Base-by-base conservation (phyloP, 2,797 vertebrate species). In the Apogon talboti region DNA sequence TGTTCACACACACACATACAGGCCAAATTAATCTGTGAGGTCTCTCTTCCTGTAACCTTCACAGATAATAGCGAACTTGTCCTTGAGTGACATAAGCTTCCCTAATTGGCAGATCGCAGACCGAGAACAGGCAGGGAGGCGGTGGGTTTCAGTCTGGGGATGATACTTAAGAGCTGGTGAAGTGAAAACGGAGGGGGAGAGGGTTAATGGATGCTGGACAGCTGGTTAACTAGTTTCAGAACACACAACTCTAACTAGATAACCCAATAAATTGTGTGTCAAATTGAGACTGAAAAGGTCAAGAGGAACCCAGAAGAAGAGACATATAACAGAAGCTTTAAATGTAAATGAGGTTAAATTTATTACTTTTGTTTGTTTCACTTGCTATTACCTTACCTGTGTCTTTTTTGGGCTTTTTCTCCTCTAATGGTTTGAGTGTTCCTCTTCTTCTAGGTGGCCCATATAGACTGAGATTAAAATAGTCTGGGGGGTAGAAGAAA, bases 71-170 rank as follows among this genome's bases (percentile, higher is more conserved):
- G 10, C 74, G 13, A 35, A 8, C 38, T 21, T 62, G 56, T 70
- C 62, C 57, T 71, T 78, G 45, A 45, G 47, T 67, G 63, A 63
- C 71, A 71, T 30, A 38, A 15, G n/a, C 47, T 15, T 51, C 49
- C 18, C 13, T 76, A 76, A 77, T 77, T 81, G 71, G 56, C 67
- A 11, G 56, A 75, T 64, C 38, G 64, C 58, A 66, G 51, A 75
- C 46, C 28, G 60, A 56, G 55, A 55, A 28, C 15, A 54, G 56
- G 14, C 38, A 52, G 10, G 2, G 38, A 55, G 33, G 16, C 14
- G 33, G 16, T 47, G 51, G 60, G 19, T 14, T 49, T 42, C 18
- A 6, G 24, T 6, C 10, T 3, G 35, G 38, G 51, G 51, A 4
- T 42, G 50, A 71, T 74, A 71, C 60, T 65, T 70, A 47, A 53